Evolutionary conservation across 1,140 invertebrate genomes (phyloP).

Genomic region (Neotoxoptera formosana): DNA sequence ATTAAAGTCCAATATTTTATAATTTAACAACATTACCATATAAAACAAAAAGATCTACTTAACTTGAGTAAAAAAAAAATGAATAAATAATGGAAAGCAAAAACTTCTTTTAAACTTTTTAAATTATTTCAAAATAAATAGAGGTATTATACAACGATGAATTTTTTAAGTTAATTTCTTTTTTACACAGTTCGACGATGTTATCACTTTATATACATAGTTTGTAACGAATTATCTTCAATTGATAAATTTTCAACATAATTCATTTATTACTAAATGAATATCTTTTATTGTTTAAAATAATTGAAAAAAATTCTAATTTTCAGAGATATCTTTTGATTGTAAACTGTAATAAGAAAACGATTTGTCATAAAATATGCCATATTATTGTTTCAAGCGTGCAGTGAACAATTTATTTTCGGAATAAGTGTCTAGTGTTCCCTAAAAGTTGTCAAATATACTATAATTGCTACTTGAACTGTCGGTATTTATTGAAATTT

Average conservation of each 20-base stretch:
- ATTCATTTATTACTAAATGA: background rate
- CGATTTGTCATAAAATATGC: background rate
- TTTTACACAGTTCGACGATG: background rate
- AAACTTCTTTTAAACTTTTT: conserved; percentile 24
- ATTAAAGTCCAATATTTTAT: background rate
- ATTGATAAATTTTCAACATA: background rate
- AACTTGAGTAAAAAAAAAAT: background rate
- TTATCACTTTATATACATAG: background rate
- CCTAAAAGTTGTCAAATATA: background rate
- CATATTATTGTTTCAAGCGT: background rate
- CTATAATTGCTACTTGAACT: background rate
- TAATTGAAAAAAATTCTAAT: background rate
- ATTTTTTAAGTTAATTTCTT: background rate
- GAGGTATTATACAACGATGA: background rate
- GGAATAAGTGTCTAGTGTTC: background rate
- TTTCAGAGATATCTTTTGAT: background rate
- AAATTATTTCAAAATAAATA: conserved; percentile 5
- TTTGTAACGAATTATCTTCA: background rate
- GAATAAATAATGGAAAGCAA: background rate
- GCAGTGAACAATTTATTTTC: background rate
- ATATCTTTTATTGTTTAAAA: background rate
- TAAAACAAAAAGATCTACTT: background rate
- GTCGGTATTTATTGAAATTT: background rate
- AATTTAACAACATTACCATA: background rate
- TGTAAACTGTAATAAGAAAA: background rate